Conservation (phyloP, 2,797 vertebrate species). For the Acipenser oxyrinchus region DNA sequence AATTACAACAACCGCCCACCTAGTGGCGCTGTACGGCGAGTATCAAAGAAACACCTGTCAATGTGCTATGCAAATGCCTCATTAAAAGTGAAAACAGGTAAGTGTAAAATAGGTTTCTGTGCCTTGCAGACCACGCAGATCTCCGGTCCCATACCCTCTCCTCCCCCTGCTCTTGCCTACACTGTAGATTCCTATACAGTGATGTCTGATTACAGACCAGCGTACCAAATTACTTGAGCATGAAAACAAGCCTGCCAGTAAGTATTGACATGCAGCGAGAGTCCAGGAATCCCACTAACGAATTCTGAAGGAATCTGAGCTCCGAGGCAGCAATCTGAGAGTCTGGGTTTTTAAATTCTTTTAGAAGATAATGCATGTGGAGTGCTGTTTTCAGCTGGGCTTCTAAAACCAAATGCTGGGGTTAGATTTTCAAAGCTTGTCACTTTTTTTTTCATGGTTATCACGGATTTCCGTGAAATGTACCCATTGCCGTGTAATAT, state of each 20-base stretch:
- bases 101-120: too few relatives aligned
- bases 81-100: too few relatives aligned
- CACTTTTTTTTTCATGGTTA: too few relatives aligned
- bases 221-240: slow-evolving; percentile 28
- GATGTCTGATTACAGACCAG: slow-evolving; percentile 16
- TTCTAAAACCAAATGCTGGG: background rate
- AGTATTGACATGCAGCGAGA: slow-evolving; percentile 23
- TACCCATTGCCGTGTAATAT: too few relatives aligned
- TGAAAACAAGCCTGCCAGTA: slow-evolving; percentile 32
- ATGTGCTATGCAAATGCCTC: too few relatives aligned
- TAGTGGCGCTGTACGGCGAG: too few relatives aligned
- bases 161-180: slow-evolving; percentile 11
- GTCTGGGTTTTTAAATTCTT: background rate
- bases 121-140: too few relatives aligned
- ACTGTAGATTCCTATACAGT: slow-evolving; percentile 27
- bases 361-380: background rate
- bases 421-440: too few relatives aligned
- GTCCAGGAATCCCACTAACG: slow-evolving; percentile 11
- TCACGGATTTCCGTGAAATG: too few relatives aligned
- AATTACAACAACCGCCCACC: too few relatives aligned
- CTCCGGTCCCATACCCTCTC: background rate
- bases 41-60: too few relatives aligned
- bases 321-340: background rate
- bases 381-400: too few relatives aligned
- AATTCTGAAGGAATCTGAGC: background rate